phyloP scores from a whole-genome alignment of 1,140 invertebrate species.

The Condylostylus longicornis region DNA sequence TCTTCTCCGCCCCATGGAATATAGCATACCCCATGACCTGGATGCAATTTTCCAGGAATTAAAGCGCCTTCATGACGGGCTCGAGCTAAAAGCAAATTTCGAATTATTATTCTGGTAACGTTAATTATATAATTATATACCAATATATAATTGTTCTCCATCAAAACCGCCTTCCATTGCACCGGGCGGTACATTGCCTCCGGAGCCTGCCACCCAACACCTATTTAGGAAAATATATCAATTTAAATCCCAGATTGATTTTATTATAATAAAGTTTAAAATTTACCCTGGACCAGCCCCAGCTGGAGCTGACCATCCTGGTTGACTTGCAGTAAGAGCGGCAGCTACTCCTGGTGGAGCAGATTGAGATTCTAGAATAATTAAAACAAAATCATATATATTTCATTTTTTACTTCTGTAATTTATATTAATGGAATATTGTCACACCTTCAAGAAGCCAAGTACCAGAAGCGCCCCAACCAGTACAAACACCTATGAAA shows the following conservation, averaged over 20 bases:
- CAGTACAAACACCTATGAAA: conserved; percentile 66
- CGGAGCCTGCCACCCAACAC: conserved; percentile 49
- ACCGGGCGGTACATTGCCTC: conserved; percentile 50
- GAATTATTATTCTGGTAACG: too few relatives aligned
- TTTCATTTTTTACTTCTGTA: not conserved
- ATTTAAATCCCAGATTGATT: too few relatives aligned
- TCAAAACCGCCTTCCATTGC: conserved; percentile 59
- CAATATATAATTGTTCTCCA: conserved; percentile 54
- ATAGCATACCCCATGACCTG: conserved; percentile 56
- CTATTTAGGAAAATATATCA: too few relatives aligned
- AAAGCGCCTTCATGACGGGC: conserved; percentile 56
- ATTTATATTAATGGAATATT: conserved; percentile 3
- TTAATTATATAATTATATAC: too few relatives aligned
- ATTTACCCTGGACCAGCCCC: too few relatives aligned
- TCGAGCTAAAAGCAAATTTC: too few relatives aligned
- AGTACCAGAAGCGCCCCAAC: conserved; percentile 66
- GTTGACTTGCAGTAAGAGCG: not conserved
- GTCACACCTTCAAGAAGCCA: conserved; percentile 64
- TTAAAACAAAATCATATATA: conserved; percentile 4
- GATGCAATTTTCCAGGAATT: conserved; percentile 58
- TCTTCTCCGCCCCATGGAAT: conserved; percentile 64
- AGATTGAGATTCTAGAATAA: too few relatives aligned
- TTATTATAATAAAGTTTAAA: too few relatives aligned
- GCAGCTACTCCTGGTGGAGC: too few relatives aligned
- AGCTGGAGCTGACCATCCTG: not conserved